Conservation (phyloP, 2,888 invertebrate genomes). For the Neuroscelio doddi region DNA sequence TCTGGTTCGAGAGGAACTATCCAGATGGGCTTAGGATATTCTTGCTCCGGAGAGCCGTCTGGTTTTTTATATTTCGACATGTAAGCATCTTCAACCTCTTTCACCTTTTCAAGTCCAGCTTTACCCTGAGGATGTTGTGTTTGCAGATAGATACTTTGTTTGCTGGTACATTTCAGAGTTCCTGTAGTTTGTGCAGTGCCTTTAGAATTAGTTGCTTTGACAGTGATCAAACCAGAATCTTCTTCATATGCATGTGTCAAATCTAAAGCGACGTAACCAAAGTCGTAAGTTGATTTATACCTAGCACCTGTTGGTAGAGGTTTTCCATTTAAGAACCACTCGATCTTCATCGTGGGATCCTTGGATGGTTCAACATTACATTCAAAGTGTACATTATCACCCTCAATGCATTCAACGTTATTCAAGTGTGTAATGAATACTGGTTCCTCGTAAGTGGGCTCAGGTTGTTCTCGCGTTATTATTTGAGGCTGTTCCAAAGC, state of each 20-base stretch:
- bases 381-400: slow-evolving; percentile 91
- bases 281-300: slow-evolving; percentile 94
- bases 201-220: slow-evolving; percentile 90
- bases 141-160: slow-evolving; percentile 85
- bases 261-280: slow-evolving; percentile 95
- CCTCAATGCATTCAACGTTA: slow-evolving; percentile 90
- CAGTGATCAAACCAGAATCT: slow-evolving; percentile 93
- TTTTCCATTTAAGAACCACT: slow-evolving; percentile 96
- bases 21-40: slow-evolving; percentile 90
- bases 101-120: slow-evolving; percentile 90
- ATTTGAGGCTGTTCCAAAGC: slow-evolving; percentile 87
- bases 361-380: slow-evolving; percentile 93
- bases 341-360: slow-evolving; percentile 91
- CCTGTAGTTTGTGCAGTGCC: slow-evolving; percentile 94
- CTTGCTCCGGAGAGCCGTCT: slow-evolving; percentile 81
- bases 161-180: slow-evolving; percentile 87
- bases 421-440: slow-evolving; percentile 93
- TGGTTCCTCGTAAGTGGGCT: slow-evolving; percentile 87
- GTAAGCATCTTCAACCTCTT: slow-evolving; percentile 89
- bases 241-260: slow-evolving; percentile 90
- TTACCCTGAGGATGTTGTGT: slow-evolving; percentile 97
- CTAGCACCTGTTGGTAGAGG: slow-evolving; percentile 90
- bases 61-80: slow-evolving; percentile 82
- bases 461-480: slow-evolving; percentile 79
- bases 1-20: slow-evolving; percentile 86